phyloP scores from a whole-genome alignment of 2,797 vertebrate genomes.

The Muraenolepis orangiensis region DNA sequence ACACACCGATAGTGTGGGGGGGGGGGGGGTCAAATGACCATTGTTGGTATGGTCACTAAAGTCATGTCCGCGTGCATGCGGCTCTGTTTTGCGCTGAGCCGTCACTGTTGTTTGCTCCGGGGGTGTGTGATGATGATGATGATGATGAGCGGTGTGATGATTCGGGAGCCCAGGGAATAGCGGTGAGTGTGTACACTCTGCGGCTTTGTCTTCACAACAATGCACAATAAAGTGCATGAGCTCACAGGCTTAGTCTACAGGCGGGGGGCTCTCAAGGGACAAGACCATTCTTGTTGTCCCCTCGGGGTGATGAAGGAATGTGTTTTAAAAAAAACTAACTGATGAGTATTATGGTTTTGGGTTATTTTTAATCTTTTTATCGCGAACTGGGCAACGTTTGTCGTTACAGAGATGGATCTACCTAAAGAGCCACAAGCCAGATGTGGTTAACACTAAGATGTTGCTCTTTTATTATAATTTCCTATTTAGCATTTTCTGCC shows the following conservation, averaged over 20 bases:
- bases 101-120: conserved; percentile 26
- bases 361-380: too few species aligned
- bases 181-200: conserved; percentile 19
- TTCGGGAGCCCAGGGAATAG: conserved; percentile 22
- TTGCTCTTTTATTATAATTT: too few species aligned
- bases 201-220: conserved; percentile 25
- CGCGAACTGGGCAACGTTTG: too few species aligned
- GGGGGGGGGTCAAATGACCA: conserved; percentile 26
- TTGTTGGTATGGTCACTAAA: conserved; percentile 44
- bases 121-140: conserved; percentile 11
- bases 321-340: too few species aligned
- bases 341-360: too few species aligned
- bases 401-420: too few species aligned
- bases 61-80: conserved; percentile 38
- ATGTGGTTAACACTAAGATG: too few species aligned
- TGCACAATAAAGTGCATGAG: conserved; percentile 6
- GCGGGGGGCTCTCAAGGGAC: not conserved
- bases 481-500: too few species aligned
- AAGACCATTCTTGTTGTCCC: not conserved
- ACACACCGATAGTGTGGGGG: too few species aligned
- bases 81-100: not conserved
- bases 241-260: too few species aligned
- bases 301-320: too few species aligned
- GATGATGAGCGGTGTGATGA: conserved; percentile 18
- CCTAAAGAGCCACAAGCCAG: too few species aligned